phyloP scores from a whole-genome alignment of 2,888 invertebrate genomes.

The Stenichneumon culpator region DNA sequence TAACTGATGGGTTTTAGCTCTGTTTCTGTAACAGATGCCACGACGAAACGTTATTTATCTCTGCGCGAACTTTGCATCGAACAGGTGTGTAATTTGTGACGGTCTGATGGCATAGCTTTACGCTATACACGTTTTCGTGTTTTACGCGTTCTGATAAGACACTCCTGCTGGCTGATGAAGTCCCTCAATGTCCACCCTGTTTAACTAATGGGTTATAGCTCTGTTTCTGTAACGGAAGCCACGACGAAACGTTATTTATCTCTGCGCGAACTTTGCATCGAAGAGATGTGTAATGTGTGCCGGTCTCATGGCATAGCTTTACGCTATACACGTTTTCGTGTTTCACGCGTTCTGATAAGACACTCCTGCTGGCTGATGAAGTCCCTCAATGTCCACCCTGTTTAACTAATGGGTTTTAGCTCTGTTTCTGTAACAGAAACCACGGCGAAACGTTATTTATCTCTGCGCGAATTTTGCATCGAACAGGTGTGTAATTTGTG shows the following conservation, averaged over 20 bases:
- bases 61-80: slow-evolving; percentile 54
- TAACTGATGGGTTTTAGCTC: too few species aligned
- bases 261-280: slow-evolving; percentile 53
- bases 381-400: too few species aligned
- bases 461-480: slow-evolving; percentile 51
- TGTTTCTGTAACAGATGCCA: too few species aligned
- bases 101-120: neutral
- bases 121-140: neutral
- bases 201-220: too few species aligned
- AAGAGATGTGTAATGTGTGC: slow-evolving; percentile 43
- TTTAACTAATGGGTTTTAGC: neutral
- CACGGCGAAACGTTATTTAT: slow-evolving; percentile 54
- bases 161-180: too few species aligned
- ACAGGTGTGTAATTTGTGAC: slow-evolving; percentile 40
- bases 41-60: slow-evolving; percentile 55
- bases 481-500: slow-evolving; percentile 46
- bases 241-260: slow-evolving; percentile 55
- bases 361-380: neutral
- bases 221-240: too few species aligned
- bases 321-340: neutral
- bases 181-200: too few species aligned
- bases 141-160: neutral
- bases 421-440: neutral
- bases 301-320: neutral
- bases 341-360: neutral